phyloP scores from a whole-genome alignment of 1,140 invertebrate species.

The Drosophila nikananu region DNA sequence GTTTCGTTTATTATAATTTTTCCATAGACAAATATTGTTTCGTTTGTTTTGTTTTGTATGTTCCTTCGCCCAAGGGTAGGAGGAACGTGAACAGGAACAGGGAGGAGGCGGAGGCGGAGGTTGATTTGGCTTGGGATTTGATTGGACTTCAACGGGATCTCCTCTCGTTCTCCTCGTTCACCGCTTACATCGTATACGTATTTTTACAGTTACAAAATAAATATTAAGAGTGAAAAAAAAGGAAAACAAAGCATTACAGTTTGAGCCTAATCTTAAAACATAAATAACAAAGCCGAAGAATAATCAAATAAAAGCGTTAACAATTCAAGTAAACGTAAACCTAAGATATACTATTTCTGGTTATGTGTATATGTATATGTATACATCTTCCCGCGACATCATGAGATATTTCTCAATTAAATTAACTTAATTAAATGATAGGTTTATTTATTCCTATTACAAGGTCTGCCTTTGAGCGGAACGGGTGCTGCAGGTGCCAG shows the following conservation, averaged over 20 bases:
- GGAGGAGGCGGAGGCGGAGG: constrained; percentile 19
- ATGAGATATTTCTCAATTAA: constrained; percentile 9
- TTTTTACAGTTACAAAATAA: constrained; percentile 32
- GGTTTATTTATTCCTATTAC: constrained; percentile 1
- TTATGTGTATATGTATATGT: constrained; percentile 6
- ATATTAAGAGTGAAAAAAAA: constrained; percentile 20
- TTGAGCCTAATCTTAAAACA: constrained; percentile 67
- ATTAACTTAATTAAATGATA: constrained; percentile 19
- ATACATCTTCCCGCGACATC: constrained; percentile 3
- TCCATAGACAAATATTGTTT: constrained; percentile 61
- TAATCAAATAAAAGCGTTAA: constrained; percentile 62
- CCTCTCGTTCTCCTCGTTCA: neutral
- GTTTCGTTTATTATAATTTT: constrained; percentile 57
- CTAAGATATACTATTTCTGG: constrained; percentile 14
- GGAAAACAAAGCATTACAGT: constrained; percentile 23
- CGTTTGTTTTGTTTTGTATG: constrained; percentile 30
- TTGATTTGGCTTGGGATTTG: constrained; percentile 23
- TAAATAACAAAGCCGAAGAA: constrained; percentile 72
- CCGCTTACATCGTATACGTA: constrained; percentile 29
- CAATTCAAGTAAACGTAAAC: constrained; percentile 53
- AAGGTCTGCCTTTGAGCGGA: constrained; percentile 34
- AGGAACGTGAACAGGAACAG: constrained; percentile 17
- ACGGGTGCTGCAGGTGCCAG: neutral
- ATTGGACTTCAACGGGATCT: constrained; percentile 1
- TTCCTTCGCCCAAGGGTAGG: constrained; percentile 8